phyloP scores from a whole-genome alignment of 2,113 vertebrate genomes.

The Capricornis sumatraensis region DNA sequence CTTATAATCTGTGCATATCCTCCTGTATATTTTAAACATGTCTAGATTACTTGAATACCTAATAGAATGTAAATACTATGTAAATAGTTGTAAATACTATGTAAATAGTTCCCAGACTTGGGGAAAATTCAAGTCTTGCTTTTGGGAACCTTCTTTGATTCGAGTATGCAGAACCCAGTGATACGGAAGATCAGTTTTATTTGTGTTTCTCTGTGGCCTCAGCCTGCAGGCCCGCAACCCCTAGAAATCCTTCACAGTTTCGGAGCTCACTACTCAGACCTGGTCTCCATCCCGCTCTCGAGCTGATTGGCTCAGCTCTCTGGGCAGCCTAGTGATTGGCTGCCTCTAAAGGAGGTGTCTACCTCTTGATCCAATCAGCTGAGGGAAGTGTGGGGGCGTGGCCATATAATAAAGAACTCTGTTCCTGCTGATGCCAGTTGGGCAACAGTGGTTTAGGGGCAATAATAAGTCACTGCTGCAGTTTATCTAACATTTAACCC shows the following conservation, averaged over 20 bases:
- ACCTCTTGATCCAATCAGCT: background rate
- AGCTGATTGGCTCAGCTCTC: background rate
- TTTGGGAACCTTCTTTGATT: background rate
- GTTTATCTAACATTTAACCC: background rate
- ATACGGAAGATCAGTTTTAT: background rate
- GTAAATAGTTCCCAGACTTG: background rate
- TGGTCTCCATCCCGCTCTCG: background rate
- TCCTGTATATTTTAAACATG: background rate
- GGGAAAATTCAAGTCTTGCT: background rate
- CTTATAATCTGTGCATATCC: background rate
- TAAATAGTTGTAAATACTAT: background rate
- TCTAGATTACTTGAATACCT: background rate
- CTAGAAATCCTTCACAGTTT: background rate
- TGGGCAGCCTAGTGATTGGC: background rate
- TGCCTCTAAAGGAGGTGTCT: background rate
- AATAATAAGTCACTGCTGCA: fast-evolving
- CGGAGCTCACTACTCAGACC: no score
- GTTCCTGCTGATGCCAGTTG: fast-evolving
- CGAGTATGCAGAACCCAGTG: background rate
- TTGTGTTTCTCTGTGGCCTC: background rate
- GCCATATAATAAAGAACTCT: background rate
- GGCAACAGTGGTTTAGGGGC: background rate
- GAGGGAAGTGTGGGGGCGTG: background rate
- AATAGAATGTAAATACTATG: background rate
- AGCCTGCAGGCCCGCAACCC: no score